Evolutionary conservation across 1,140 invertebrate genomes (phyloP).

Genomic region (Nephila pilipes): DNA sequence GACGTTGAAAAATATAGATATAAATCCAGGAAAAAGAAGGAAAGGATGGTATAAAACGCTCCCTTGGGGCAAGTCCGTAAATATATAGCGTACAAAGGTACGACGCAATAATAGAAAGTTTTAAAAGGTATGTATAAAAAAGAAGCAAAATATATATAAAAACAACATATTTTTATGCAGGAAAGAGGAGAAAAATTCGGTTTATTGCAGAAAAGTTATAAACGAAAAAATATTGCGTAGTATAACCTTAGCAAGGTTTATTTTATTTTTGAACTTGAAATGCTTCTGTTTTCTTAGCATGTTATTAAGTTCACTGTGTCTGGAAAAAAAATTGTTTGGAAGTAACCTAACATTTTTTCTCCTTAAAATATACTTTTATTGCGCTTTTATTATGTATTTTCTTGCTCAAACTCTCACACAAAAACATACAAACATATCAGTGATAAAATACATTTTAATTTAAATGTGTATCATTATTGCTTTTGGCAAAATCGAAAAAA

Average conservation of each 20-base stretch:
- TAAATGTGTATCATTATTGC: no score
- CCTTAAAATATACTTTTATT: no score
- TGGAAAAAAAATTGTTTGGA: slow-evolving; percentile 17
- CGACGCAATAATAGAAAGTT: slow-evolving; percentile 10
- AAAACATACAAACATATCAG: no score
- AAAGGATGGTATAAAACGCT: not conserved
- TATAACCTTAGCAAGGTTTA: not conserved
- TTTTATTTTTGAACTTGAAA: slow-evolving; percentile 3
- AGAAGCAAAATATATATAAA: not conserved
- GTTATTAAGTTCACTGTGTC: not conserved
- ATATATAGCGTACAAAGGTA: slow-evolving; percentile 19
- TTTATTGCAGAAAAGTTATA: slow-evolving; percentile 30
- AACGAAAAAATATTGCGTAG: not conserved
- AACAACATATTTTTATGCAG: not conserved
- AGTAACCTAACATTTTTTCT: not conserved
- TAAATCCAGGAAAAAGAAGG: not conserved
- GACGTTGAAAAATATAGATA: not conserved
- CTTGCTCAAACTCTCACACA: no score
- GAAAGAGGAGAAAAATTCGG: not conserved
- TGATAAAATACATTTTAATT: no score
- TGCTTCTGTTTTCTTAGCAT: not conserved
- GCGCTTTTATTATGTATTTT: no score
- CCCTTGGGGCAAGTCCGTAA: not conserved
- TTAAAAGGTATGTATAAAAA: slow-evolving; percentile 3
- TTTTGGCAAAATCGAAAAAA: no score